Base-by-base conservation (phyloP, 2,888 invertebrate genomes). In the Poecilobothrus nobilitatus region DNA sequence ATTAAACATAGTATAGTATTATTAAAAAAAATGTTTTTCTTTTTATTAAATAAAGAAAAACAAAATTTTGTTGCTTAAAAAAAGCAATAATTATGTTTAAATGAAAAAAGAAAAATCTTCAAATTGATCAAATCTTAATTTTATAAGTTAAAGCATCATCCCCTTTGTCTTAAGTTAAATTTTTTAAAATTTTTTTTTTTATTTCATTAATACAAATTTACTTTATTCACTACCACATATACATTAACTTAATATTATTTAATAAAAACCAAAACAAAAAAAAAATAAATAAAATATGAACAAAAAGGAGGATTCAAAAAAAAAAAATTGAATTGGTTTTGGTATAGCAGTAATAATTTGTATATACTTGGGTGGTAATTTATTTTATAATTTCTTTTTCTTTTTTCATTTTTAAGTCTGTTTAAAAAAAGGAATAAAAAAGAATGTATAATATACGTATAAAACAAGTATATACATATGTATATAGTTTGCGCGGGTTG, bases 361-460 rank as follows among this genome's bases (percentile, higher is more conserved):
- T 27, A 27, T 27, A 27, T 53, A 53, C 53, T 53, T 53, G 53
- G 53, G 53, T 18, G 53, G 53, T 53, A 53, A 53, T 53, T 18
- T 53, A 53, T 18, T 18, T 41, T 41, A 12, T 41, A 12, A 12
- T 41, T 41, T 41, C 7, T 41, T 12, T 53, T 53, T n/a, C 3
- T 53, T 18, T 53, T 12, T n/a, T 18, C 15, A 18, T 4, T 53
- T 53, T 53, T n/a, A 5, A 53, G 53, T 53, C 53, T 53, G 53
- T n/a, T 53, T 53, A 53, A 53, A 53, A 53, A 53, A 53, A n/a
- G 53, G 53, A 53, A 53, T 53, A 15, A 53, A 53, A 37, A 53
- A 53, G 15, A 53, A 53, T 12, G 18, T 12, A n/a, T 6, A 53
- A 53, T 18, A 53, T 53, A 53, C 18, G 2, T 41, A 41, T 41